Conservation (phyloP, 2,113 vertebrate species). For the Mandrillus leucophaeus region DNA sequence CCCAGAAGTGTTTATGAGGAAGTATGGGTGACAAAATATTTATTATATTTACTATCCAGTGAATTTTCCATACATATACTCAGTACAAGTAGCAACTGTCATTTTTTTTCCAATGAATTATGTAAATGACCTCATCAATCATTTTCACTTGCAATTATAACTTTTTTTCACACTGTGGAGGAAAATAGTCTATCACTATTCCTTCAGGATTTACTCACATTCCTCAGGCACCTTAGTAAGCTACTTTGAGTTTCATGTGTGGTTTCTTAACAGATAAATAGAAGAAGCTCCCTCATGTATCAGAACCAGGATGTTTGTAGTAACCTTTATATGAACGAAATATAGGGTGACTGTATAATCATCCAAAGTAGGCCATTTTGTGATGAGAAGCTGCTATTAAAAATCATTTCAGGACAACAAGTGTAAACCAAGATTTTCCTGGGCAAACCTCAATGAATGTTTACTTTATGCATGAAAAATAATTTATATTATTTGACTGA, state of each 20-base stretch:
- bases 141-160: background rate
- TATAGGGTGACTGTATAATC: background rate
- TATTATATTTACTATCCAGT: background rate
- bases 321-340: background rate
- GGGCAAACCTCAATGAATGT: background rate
- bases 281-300: background rate
- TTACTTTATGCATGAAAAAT: background rate
- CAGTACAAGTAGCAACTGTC: background rate
- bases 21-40: background rate
- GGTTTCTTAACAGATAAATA: conserved; percentile 8
- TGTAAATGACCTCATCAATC: background rate
- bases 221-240: background rate
- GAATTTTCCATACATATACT: background rate
- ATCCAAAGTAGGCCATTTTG: conserved; percentile 3
- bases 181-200: background rate
- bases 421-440: background rate
- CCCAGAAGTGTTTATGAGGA: background rate
- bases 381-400: background rate
- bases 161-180: background rate
- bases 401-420: background rate
- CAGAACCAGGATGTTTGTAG: conserved; percentile 14
- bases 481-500: background rate
- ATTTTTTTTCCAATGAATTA: background rate
- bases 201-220: background rate
- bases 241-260: background rate